phyloP scores from a whole-genome alignment of 1,140 invertebrate genomes.

The Lutraria rhynchaena region DNA sequence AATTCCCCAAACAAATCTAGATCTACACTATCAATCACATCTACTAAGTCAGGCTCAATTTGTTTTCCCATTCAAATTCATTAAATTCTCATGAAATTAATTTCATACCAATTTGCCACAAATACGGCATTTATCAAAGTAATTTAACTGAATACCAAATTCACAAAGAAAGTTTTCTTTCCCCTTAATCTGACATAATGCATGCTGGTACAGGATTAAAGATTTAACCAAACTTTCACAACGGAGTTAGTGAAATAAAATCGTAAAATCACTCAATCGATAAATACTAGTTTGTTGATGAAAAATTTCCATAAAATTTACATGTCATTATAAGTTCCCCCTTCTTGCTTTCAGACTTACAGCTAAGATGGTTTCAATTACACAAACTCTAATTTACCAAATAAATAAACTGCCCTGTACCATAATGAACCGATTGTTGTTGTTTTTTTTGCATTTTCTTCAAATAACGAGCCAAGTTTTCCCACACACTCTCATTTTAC shows the following conservation, averaged over 20 bases:
- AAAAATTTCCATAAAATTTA: slow-evolving; percentile 54
- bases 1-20: too few species aligned
- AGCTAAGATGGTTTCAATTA: slow-evolving; percentile 20
- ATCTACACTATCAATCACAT: too few species aligned
- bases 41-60: slow-evolving; percentile 6
- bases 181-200: slow-evolving; percentile 12
- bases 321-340: slow-evolving; percentile 19
- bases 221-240: slow-evolving; percentile 20
- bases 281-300: slow-evolving; percentile 16
- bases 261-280: slow-evolving; percentile 16
- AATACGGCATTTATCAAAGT: slow-evolving; percentile 29
- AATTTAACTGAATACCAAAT: slow-evolving; percentile 36
- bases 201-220: slow-evolving; percentile 9
- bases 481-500: too few species aligned
- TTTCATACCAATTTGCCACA: slow-evolving; percentile 54
- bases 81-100: slow-evolving; percentile 46
- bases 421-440: too few species aligned
- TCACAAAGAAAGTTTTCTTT: slow-evolving; percentile 35
- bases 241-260: slow-evolving; percentile 26
- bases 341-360: slow-evolving; percentile 16
- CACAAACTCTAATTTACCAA: slow-evolving; percentile 31
- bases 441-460: too few species aligned
- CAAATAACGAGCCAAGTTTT: too few species aligned
- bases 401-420: background rate
- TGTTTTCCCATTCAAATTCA: slow-evolving; percentile 49